Conservation (phyloP, 2,888 invertebrate genomes). For the Nomada fabriciana region DNA sequence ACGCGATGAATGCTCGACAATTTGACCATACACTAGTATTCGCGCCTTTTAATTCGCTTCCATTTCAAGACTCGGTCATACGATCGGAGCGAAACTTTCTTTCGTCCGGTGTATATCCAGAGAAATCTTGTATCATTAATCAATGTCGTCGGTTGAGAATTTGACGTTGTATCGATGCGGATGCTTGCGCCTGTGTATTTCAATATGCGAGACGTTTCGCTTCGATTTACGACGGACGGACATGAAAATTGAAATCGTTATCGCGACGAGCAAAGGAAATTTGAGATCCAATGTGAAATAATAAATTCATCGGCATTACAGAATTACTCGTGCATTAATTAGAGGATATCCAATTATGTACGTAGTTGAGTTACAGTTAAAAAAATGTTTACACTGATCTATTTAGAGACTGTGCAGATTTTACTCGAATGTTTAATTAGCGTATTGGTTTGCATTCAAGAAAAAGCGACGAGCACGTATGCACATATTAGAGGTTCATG, state of each 20-base stretch:
- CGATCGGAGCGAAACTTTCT: background rate
- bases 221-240: slow-evolving; percentile 41
- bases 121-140: slow-evolving; percentile 51
- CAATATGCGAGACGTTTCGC: slow-evolving; percentile 26
- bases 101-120: slow-evolving; percentile 31
- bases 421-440: slow-evolving; percentile 10
- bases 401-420: background rate
- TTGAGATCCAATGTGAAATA: background rate
- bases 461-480: background rate
- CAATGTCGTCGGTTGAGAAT: slow-evolving; percentile 53
- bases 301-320: background rate
- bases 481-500: background rate
- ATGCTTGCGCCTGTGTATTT: slow-evolving; percentile 12
- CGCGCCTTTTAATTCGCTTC: slow-evolving; percentile 16
- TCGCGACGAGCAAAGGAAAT: background rate
- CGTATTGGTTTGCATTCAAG: background rate
- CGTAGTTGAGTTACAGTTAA: too few species aligned
- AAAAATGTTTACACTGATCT: too few species aligned
- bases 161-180: slow-evolving; percentile 41
- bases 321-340: too few species aligned
- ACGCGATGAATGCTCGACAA: slow-evolving; percentile 1
- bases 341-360: too few species aligned
- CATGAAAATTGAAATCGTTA: slow-evolving; percentile 33
- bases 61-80: slow-evolving; percentile 13
- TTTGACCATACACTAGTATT: slow-evolving; percentile 12